Evolutionary conservation across 1,140 invertebrate species (phyloP), one percentile per base, ranked within the genome.

Genomic region (Coboldia fuscipes): DNA sequence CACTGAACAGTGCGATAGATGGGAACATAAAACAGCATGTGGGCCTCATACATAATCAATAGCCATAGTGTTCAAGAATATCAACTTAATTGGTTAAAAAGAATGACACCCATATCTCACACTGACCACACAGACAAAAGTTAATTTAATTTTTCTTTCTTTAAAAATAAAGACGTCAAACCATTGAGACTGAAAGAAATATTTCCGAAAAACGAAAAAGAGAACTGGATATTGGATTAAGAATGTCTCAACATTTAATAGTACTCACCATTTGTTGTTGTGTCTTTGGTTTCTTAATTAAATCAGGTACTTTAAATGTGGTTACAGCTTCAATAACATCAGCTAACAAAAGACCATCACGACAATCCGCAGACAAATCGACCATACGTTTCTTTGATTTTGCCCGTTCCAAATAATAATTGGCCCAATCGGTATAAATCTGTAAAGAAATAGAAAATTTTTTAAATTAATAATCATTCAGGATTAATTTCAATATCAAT

Each of bases 391-490:
- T 70, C 42, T 84, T 82, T 37, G 75, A 83, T 35, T 78, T 68
- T 22, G 76, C 76, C 50, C 88, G 83, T 55, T 93, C 86, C 62
- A 96, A 57, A 55, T 96, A 96, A 50, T 94, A 86, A 60, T 96
- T 96, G 17, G 86, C 88, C 89, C 89, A 96, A 57, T 93, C 86
- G 17, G 86, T 92, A 56, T 96, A 96, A 46, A 94, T 89, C 88
- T 96, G 63, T 14, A 68, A 62, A 30, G 14, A 30, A 13, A 29
- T 13, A 15, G 23, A n/a, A n/a, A 24, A 24, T 24, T 24, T n/a
- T n/a, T n/a, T n/a, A 27, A 10, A 14, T 14, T n/a, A 27, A 27
- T 27, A n/a, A 27, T 27, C 14, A 10, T n/a, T 27, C 24, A 27
- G 10, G 4, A n/a, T 27, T 27, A 27, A 27, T 27, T 27, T 27